These are phyloP conservation scores for Acrobasis repandana DNA, from an alignment of 2,888 invertebrate genomes.

Conservation along the genomic window DNA sequence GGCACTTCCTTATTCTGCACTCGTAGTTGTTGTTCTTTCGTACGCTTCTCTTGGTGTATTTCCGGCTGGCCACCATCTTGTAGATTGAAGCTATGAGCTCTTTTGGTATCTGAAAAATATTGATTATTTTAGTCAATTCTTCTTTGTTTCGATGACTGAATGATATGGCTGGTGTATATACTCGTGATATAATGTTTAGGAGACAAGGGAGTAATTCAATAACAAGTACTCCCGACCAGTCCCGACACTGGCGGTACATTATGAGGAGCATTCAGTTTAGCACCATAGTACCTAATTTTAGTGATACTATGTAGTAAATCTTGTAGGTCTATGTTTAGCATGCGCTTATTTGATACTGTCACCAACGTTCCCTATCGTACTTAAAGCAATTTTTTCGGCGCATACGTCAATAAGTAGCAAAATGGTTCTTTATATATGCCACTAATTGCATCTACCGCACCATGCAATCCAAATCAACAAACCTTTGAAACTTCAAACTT, in stretches of 20 bases:
- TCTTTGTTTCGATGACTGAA: neutral
- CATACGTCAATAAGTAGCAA: neutral
- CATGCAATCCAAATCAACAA: neutral
- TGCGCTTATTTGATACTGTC: neutral
- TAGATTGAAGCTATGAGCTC: slow-evolving; percentile 89
- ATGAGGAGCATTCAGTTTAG: no score
- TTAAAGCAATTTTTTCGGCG: neutral
- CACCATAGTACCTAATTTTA: no score
- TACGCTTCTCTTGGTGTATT: slow-evolving; percentile 82
- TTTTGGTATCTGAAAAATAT: slow-evolving; percentile 84
- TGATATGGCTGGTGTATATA: no score
- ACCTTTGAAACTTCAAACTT: neutral
- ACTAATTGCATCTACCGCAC: neutral
- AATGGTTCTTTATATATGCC: neutral
- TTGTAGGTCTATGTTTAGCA: no score
- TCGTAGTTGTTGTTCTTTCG: slow-evolving; percentile 76
- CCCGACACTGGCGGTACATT: no score
- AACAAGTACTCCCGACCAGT: neutral
- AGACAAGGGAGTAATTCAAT: no score
- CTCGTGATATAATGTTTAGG: no score
- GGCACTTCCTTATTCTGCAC: slow-evolving; percentile 59
- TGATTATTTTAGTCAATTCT: neutral
- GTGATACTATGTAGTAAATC: no score
- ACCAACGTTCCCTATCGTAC: neutral
- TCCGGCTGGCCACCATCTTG: slow-evolving; percentile 87